Base-by-base conservation (phyloP, 2,888 invertebrate species). In the Ligdia adustata region DNA sequence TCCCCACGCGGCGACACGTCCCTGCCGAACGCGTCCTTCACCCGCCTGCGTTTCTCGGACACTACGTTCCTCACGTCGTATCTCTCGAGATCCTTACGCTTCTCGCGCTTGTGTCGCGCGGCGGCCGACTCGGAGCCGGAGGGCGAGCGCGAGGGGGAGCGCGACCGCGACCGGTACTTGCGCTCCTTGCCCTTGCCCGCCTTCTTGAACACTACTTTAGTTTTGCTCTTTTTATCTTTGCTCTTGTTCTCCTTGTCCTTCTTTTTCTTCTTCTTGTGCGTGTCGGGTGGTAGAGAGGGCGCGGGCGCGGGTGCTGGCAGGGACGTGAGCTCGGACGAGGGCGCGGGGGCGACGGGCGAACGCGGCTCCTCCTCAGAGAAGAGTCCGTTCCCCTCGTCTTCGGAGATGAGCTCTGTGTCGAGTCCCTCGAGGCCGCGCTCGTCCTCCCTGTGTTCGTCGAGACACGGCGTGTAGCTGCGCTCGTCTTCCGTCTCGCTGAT, bases 41-140 rank as follows among this genome's bases (percentile, higher is more conserved):
- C 87, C 20, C 91, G 88, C 46, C 92, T 85, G 0, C 93, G 92
- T 61, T 93, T 93, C 53, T 94, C 94, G 3, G 94, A 92, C 4
- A 97, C 94, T 22, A 97, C 86, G 52, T 94, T 93, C 26, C 97
- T 91, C 5, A 97, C 96, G 84, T 96, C 94, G 75, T 97, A 97
- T 2, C 97, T 91, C 64, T 95, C 95, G 35, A 97, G 82, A 67
- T 97, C 96, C 68, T 95, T 94, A 9, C 96, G 91, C 67, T 94
- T 95, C 53, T 80, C 90, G 61, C 69, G 88, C 64, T 76, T 86
- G 72, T 72, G 84, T 65, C 71, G 69, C 60, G 71, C 69, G 37
- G 15, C 35, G 35, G 86, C 72, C 47, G 71, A 40, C 11, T 34
- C 72, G 31, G 49, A 61, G 45, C 64, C 60, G 26, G 61, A 59